phyloP scores from a whole-genome alignment of 2,113 vertebrate species.

The Proteles cristata region DNA sequence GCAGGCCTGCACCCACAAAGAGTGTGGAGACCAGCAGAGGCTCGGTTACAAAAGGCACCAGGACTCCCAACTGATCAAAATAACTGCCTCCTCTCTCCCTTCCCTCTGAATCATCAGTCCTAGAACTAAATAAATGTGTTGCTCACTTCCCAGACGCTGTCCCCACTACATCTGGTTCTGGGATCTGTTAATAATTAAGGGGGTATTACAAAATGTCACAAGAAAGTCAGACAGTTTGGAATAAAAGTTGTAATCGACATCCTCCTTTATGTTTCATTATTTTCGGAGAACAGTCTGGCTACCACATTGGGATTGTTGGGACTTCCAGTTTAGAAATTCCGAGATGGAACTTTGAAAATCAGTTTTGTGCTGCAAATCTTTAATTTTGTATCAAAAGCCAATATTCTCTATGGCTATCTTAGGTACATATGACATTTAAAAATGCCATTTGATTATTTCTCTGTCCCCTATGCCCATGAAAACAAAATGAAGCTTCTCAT shows the following conservation, averaged over 20 bases:
- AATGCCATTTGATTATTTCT: background rate
- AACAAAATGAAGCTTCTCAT: background rate
- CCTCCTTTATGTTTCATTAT: background rate
- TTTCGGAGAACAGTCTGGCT: conserved; percentile 34
- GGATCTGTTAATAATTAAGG: conserved; percentile 40
- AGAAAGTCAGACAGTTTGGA: conserved; percentile 41
- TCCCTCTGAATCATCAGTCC: background rate
- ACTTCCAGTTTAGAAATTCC: background rate
- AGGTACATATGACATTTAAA: background rate
- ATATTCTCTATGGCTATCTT: background rate
- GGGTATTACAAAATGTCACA: background rate
- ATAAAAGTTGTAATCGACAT: background rate
- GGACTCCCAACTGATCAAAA: background rate
- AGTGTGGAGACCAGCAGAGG: background rate
- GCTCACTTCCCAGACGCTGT: background rate
- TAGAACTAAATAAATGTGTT: background rate
- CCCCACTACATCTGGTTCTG: background rate
- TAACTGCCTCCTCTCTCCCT: background rate
- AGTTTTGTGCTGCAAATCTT: background rate
- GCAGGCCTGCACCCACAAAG: background rate
- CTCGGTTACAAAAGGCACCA: background rate
- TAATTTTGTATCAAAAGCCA: background rate
- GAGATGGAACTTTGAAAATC: background rate
- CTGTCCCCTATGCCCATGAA: background rate
- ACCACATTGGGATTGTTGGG: background rate